A percentile compares a stretch with the other conserved stretches of the same genome.
phyloP scores from a whole-genome alignment of 2,888 invertebrate species.

The Neria commutata region DNA sequence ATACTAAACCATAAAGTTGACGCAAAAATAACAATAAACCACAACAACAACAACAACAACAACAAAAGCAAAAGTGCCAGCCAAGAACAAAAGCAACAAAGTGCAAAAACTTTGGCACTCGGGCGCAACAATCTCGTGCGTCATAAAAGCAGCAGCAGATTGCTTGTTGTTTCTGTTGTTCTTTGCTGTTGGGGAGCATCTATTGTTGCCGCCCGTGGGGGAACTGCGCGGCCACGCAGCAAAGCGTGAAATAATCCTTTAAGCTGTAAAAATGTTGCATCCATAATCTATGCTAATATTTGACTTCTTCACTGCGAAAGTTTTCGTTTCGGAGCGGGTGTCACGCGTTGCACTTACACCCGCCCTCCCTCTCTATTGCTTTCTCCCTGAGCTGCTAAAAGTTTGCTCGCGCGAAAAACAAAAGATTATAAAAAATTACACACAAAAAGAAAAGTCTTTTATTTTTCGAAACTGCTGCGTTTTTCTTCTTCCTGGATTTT shows the following conservation, averaged over 20 bases:
- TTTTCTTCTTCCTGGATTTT: not conserved
- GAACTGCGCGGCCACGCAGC: no score
- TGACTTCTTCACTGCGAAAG: constrained; percentile 11
- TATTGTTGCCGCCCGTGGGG: no score
- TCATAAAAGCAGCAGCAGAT: no score
- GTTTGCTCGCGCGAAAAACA: not conserved
- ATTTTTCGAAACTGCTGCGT: not conserved
- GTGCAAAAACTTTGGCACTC: constrained; percentile 2
- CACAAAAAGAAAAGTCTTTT: not conserved
- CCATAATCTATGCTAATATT: constrained; percentile 20
- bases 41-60: not conserved
- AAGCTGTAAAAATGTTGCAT: constrained; percentile 22
- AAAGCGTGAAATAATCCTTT: constrained; percentile 17
- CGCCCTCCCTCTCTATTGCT: no score
- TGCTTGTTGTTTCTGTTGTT: no score
- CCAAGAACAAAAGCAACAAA: not conserved
- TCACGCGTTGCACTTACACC: no score
- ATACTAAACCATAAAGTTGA: not conserved
- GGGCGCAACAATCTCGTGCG: not conserved
- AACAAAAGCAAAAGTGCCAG: not conserved
- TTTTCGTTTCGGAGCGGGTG: not conserved
- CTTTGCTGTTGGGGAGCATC: no score
- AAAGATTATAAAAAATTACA: not conserved
- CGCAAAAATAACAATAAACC: not conserved
- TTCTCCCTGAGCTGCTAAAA: not conserved